phyloP scores from a whole-genome alignment of 1,140 invertebrate species.

The Chelonus insularis region DNA sequence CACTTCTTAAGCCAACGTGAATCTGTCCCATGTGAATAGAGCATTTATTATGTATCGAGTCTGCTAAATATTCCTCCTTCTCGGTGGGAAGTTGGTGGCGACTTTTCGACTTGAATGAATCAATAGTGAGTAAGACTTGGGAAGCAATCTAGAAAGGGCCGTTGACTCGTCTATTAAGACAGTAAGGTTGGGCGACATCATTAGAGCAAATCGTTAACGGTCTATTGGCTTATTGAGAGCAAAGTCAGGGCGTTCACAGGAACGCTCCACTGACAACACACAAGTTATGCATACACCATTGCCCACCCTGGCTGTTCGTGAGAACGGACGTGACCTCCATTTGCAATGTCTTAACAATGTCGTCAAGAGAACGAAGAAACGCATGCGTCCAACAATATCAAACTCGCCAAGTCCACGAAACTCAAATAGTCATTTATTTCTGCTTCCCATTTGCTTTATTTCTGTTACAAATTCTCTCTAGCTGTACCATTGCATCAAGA shows the following conservation, averaged over 20 bases:
- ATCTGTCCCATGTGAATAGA: conserved; percentile 1
- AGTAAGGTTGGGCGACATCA: conserved; percentile 11
- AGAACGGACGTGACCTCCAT: conserved; percentile 24
- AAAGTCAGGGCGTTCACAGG: background rate
- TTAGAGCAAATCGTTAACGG: conserved; percentile 22
- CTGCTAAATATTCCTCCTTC: conserved; percentile 1
- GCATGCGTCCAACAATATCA: background rate
- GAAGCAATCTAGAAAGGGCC: background rate
- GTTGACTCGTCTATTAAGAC: conserved; percentile 11
- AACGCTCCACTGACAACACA: conserved; percentile 13
- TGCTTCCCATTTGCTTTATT: conserved; percentile 7
- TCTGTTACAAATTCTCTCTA: conserved; percentile 3
- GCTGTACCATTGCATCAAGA: background rate
- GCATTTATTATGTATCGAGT: conserved; percentile 18
- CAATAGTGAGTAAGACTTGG: background rate
- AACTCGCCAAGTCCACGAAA: background rate
- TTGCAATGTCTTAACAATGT: background rate
- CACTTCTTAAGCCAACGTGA: conserved; percentile 12
- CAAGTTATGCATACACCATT: conserved; percentile 28
- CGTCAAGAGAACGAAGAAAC: background rate
- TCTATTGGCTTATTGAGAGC: conserved; percentile 26
- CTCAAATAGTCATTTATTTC: conserved; percentile 18
- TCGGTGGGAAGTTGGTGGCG: background rate
- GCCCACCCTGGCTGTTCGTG: conserved; percentile 1
- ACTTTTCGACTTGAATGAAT: background rate